Base-by-base conservation (phyloP, 2,797 vertebrate species). In the Falco cherrug region DNA sequence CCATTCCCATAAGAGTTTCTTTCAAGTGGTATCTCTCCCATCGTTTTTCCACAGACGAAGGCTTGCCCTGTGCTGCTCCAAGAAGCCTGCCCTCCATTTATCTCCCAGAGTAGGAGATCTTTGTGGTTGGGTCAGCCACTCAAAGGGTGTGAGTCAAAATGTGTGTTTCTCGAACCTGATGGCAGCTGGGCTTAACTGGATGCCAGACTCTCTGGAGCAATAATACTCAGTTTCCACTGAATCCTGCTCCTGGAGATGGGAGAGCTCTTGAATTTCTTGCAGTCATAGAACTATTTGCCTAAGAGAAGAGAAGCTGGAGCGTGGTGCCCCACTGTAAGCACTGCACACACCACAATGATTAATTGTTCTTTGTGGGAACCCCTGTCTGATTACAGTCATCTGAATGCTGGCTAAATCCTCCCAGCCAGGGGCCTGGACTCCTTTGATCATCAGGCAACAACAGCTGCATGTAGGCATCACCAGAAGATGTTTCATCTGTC, bases 141-240 rank as follows among this genome's bases (percentile, higher is more conserved):
- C 25, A 28, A 85, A 60, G 41, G 0, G 0, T 13, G 15, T 16
- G 4, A 47, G 37, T 54, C 3, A 5, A 71, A 90, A 71, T 10
- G 15, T 2, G 6, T 41, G 20, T 65, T 84, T 81, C 83, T 78
- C 0, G 5, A 79, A 43, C 26, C 56, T 1, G 0, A 3, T 26
- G 83, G 56, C 33, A 54, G 67, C 39, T 80, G 74, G 13, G 28
- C 50, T 90, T 56, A 85, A 28, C n/a, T 39, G 50, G 41, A 43
- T 0, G 0, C n/a, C 67, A 48, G 41, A 6, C 6, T 65, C 28
- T 67, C 35, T 4, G 10, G 57, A 95, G 25, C 19, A 56, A 26
- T 29, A 56, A 77, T 5, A 80, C 10, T 25, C 76, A 35, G 10
- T 54, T 90, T 47, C 47, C 39, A 65, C 8, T 19, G 79, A 82